Conservation (phyloP, 2,888 invertebrate species). For the Hipparchia sbordonii region DNA sequence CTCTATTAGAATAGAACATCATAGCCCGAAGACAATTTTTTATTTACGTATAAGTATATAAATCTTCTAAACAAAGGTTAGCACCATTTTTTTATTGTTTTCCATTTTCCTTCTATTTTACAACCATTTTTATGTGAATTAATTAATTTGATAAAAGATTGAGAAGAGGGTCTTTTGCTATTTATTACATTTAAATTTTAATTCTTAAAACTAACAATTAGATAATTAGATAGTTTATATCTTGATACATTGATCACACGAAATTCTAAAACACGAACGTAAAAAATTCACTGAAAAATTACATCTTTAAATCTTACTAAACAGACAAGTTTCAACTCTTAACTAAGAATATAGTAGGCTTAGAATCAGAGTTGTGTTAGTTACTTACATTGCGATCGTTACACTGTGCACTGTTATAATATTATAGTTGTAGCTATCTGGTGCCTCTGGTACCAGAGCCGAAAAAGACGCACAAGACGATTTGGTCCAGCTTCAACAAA, state of each 20-base stretch:
- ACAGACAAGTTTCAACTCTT: no score
- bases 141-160: slow-evolving; percentile 65
- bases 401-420: no score
- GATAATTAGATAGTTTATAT: slow-evolving; percentile 47
- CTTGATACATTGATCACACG: slow-evolving; percentile 63
- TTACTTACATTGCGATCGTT: no score
- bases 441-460: neutral
- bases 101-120: slow-evolving; percentile 67
- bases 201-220: slow-evolving; percentile 50
- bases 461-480: slow-evolving; percentile 45
- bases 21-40: slow-evolving; percentile 66
- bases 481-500: slow-evolving; percentile 79
- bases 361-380: no score
- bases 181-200: slow-evolving; percentile 53
- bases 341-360: neutral
- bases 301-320: no score
- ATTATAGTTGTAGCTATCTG: no score
- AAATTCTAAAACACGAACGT: slow-evolving; percentile 58
- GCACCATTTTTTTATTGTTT: slow-evolving; percentile 75
- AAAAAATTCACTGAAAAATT: slow-evolving; percentile 48
- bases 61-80: slow-evolving; percentile 77
- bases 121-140: slow-evolving; percentile 70
- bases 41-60: slow-evolving; percentile 30
- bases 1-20: slow-evolving; percentile 65
- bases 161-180: slow-evolving; percentile 63